phyloP scores from a whole-genome alignment of 2,113 vertebrate species.

The Cryptomyrus ogoouensis region DNA sequence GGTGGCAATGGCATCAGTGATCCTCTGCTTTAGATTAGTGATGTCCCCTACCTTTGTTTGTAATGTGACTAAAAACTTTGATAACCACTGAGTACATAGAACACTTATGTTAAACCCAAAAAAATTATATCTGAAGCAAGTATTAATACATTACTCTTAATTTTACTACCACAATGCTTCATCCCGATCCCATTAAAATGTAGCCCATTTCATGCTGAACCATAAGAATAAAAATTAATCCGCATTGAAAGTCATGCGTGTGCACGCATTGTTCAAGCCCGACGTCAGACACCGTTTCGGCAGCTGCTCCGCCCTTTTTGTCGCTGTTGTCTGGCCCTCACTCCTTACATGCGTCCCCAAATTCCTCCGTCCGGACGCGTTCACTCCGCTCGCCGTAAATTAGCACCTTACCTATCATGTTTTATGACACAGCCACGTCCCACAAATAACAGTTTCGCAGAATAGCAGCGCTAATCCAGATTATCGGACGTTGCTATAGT shows the following conservation, averaged over 20 bases:
- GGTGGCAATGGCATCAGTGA: too few relatives aligned
- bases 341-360: neutral
- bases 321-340: neutral
- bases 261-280: neutral
- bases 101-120: too few relatives aligned
- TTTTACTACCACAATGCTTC: neutral
- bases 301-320: neutral
- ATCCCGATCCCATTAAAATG: neutral
- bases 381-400: neutral
- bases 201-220: neutral
- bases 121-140: neutral
- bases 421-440: neutral
- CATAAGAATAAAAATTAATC: neutral
- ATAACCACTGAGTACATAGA: too few relatives aligned
- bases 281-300: neutral
- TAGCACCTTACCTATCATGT: neutral
- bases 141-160: neutral
- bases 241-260: neutral
- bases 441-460: neutral
- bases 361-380: neutral
- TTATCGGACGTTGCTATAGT: neutral
- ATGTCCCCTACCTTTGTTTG: too few relatives aligned
- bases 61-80: too few relatives aligned
- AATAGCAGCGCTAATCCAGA: neutral
- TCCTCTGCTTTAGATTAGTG: too few relatives aligned